Percentiles rank a stretch among this genome's conserved stretches.
Evolutionary conservation across 2,888 invertebrate species (phyloP).

Genomic region (Cheilosia impressa): DNA sequence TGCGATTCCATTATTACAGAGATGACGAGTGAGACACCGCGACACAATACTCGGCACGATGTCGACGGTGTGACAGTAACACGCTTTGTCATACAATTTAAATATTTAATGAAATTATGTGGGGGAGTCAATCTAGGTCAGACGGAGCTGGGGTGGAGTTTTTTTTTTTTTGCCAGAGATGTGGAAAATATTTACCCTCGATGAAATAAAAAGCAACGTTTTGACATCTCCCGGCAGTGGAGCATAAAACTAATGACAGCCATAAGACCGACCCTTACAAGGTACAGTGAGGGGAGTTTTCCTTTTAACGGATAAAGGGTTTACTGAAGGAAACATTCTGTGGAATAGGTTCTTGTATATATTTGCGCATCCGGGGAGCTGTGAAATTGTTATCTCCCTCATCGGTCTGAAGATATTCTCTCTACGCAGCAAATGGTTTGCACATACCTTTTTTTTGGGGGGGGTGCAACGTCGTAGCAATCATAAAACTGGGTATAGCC

Average conservation of each 20-base stretch:
- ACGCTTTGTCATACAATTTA: slow-evolving; percentile 27
- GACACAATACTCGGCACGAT: neutral
- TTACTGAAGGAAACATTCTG: neutral
- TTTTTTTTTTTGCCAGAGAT: neutral
- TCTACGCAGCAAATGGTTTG: neutral
- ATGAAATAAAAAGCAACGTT: neutral
- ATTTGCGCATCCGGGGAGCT: neutral
- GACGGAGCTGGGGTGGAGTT: neutral
- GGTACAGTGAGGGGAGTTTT: neutral
- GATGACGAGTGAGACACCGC: slow-evolving; percentile 1
- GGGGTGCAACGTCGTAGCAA: neutral
- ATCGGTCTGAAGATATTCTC: neutral
- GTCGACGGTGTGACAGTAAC: slow-evolving; percentile 19
- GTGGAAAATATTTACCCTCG: no score
- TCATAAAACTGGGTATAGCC: neutral
- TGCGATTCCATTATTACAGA: slow-evolving; percentile 19
- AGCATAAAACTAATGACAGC: slow-evolving; percentile 19
- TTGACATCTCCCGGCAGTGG: neutral
- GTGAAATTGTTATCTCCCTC: neutral
- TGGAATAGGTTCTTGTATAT: neutral
- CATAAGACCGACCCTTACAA: neutral
- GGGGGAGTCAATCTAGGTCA: slow-evolving; percentile 44
- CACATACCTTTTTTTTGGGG: neutral
- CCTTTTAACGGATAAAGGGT: neutral
- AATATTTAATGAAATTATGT: slow-evolving; percentile 59